Percentiles rank a stretch among this genome's conserved stretches.
Evolutionary conservation across 2,113 vertebrate species (phyloP).

Genomic region (Marmota monax): DNA sequence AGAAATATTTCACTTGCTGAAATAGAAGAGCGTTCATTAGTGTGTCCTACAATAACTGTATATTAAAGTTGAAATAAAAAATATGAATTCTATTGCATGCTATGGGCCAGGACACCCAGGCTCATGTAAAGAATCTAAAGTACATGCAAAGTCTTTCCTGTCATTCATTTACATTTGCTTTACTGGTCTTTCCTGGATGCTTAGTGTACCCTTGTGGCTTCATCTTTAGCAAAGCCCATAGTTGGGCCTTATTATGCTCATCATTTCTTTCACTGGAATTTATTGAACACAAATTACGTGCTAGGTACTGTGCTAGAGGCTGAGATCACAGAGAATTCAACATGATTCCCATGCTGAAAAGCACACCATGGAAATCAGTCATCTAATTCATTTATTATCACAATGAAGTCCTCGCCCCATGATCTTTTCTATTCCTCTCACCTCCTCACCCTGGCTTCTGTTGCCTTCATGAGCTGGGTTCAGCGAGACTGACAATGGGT

Average conservation of each 20-base stretch:
- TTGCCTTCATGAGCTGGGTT: neutral
- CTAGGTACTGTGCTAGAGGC: neutral
- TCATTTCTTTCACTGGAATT: neutral
- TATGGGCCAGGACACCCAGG: neutral
- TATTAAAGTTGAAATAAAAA: constrained; percentile 17
- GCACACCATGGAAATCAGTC: neutral
- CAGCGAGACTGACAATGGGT: neutral
- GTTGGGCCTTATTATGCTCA: neutral
- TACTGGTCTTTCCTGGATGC: neutral
- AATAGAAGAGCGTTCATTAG: constrained; percentile 45
- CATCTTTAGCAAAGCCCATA: neutral
- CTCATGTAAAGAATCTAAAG: neutral
- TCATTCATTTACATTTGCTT: neutral
- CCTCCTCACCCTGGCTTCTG: neutral
- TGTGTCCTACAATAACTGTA: neutral
- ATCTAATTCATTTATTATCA: neutral
- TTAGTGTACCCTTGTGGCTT: neutral
- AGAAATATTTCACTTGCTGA: constrained; percentile 66
- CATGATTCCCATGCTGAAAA: neutral
- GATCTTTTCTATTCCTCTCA: neutral
- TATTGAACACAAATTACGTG: neutral
- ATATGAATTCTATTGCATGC: neutral
- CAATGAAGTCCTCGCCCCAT: neutral
- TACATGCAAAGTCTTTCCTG: neutral
- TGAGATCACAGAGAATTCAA: neutral